Conservation (phyloP, 2,113 vertebrate genomes). For the Hyaena hyaena region DNA sequence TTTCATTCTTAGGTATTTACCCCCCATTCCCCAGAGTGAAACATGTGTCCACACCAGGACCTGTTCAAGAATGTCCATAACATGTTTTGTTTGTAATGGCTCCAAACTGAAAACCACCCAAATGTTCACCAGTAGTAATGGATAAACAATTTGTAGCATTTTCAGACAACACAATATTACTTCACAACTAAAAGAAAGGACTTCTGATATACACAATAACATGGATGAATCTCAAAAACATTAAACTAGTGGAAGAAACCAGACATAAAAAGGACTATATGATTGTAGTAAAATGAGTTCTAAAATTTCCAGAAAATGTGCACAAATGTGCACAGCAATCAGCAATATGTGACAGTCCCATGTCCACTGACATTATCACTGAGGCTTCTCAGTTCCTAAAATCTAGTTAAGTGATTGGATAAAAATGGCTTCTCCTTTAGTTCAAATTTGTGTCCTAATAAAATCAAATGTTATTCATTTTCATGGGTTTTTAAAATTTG, state of each 20-base stretch:
- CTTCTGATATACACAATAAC: not conserved
- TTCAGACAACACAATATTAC: not conserved
- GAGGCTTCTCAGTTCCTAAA: not conserved
- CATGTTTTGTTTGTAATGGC: not conserved
- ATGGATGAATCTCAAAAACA: not conserved
- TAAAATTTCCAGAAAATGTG: not conserved
- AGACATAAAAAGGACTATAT: not conserved
- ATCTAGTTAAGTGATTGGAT: not conserved
- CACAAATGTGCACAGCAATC: not conserved
- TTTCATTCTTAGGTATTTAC: not conserved
- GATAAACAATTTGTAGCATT: not conserved
- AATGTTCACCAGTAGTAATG: not conserved
- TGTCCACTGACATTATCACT: not conserved
- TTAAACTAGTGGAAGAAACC: not conserved
- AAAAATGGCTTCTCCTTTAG: not conserved
- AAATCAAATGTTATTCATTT: not conserved
- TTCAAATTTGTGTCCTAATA: not conserved
- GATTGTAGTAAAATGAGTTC: not conserved
- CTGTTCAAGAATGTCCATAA: not conserved
- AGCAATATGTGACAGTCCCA: not conserved
- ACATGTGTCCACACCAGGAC: not conserved
- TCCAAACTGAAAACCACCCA: not conserved
- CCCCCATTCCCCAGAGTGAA: not conserved
- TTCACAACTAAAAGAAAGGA: not conserved
- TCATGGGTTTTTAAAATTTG: not conserved